These are phyloP conservation scores for Marisa cornuarietis DNA, from an alignment of 1,140 invertebrate genomes.

Conservation along the genomic window DNA sequence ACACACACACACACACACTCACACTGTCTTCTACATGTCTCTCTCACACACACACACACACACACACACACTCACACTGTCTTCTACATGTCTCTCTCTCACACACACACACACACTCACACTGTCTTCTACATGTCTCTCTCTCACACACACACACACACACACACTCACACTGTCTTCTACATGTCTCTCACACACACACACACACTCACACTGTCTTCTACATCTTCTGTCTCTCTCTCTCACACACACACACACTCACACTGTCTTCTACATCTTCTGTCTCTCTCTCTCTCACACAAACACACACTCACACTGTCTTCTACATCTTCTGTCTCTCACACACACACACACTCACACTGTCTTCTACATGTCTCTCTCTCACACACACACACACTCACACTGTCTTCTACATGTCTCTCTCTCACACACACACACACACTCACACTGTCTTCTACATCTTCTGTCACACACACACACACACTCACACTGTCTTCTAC, in stretches of 20 bases:
- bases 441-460: not conserved
- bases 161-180: not conserved
- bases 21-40: too few relatives aligned
- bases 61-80: not conserved
- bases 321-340: not conserved
- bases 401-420: too few relatives aligned
- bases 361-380: conserved; percentile 17
- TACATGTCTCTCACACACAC: conserved; percentile 14
- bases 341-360: not conserved
- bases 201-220: too few relatives aligned
- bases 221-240: too few relatives aligned
- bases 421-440: not conserved
- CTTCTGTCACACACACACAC: not conserved
- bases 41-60: not conserved
- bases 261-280: not conserved
- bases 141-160: not conserved
- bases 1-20: not conserved
- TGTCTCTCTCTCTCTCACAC: too few relatives aligned
- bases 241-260: not conserved
- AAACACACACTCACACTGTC: too few relatives aligned
- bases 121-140: too few relatives aligned
- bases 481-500: too few relatives aligned
- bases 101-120: too few relatives aligned
- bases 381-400: conserved; percentile 4
- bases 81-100: not conserved